phyloP scores from a whole-genome alignment of 2,113 vertebrate species.

The Ifrita kowaldi region DNA sequence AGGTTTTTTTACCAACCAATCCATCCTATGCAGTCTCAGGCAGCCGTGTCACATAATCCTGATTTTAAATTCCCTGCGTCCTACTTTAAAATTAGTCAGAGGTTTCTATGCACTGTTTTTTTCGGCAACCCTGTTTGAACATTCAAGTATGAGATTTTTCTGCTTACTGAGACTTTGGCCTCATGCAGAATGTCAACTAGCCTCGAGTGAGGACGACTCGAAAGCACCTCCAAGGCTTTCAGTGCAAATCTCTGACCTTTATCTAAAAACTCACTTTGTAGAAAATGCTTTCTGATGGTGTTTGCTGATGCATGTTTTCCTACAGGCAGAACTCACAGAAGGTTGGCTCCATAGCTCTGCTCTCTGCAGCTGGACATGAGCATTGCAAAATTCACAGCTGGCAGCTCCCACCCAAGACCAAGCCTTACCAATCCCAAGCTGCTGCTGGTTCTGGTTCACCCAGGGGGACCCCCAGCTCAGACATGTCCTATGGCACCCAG shows the following conservation, averaged over 20 bases:
- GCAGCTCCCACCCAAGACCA: background rate
- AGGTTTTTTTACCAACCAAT: background rate
- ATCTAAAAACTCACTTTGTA: background rate
- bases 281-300: background rate
- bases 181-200: background rate
- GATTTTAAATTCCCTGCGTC: background rate
- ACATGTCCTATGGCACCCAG: background rate
- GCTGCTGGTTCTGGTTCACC: background rate
- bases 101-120: background rate
- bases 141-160: background rate
- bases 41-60: background rate
- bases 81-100: background rate
- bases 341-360: background rate
- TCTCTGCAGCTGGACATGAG: accelerated
- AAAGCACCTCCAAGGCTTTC: slow-evolving; percentile 16
- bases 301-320: background rate
- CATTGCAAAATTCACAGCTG: background rate
- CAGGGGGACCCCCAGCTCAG: background rate
- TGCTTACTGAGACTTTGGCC: background rate
- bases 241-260: slow-evolving; percentile 36
- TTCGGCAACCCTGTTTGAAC: background rate
- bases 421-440: background rate
- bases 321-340: background rate
- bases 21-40: background rate
- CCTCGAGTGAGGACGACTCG: background rate